A percentile compares a stretch with the other conserved stretches of the same genome.
These are phyloP conservation scores for Acipenser oxyrinchus DNA, from an alignment of 2,797 vertebrate genomes.

Conservation along the genomic window DNA sequence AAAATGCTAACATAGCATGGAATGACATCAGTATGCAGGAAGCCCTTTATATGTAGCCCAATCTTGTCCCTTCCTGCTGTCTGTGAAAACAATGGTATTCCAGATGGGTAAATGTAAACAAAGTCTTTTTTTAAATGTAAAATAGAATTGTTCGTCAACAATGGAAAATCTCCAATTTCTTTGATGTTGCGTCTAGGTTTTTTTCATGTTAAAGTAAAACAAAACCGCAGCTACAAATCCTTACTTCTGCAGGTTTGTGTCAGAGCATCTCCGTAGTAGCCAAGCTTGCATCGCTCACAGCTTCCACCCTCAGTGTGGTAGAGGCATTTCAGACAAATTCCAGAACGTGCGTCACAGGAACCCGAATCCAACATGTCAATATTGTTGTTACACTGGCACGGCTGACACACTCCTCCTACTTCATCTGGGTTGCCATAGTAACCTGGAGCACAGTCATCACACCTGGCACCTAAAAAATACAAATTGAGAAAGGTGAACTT, in stretches of 20 bases:
- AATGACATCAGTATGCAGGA: too few relatives aligned
- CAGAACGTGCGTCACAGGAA: constrained; percentile 70
- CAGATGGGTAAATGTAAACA: too few relatives aligned
- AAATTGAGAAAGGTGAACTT: too few relatives aligned
- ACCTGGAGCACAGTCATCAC: constrained; percentile 81
- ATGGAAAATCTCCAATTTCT: too few relatives aligned
- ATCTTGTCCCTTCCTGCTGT: too few relatives aligned
- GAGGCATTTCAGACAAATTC: constrained; percentile 76
- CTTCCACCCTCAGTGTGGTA: constrained; percentile 76
- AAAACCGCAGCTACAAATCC: constrained; percentile 28
- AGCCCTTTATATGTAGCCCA: too few relatives aligned
- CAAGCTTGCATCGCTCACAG: constrained; percentile 71
- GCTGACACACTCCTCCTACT: constrained; percentile 65
- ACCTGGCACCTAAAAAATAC: constrained; percentile 69
- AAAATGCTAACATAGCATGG: too few relatives aligned
- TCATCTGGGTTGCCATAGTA: constrained; percentile 79
- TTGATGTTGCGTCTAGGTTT: too few relatives aligned
- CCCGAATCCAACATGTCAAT: constrained; percentile 76
- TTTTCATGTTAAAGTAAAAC: too few relatives aligned
- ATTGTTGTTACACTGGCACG: constrained; percentile 86
- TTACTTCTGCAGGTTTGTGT: constrained; percentile 85
- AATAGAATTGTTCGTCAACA: too few relatives aligned
- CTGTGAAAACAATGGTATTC: too few relatives aligned
- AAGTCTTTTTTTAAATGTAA: too few relatives aligned
- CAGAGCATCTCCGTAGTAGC: constrained; percentile 81